phyloP scores from a whole-genome alignment of 2,888 invertebrate genomes.

The Hypena proboscidalis region DNA sequence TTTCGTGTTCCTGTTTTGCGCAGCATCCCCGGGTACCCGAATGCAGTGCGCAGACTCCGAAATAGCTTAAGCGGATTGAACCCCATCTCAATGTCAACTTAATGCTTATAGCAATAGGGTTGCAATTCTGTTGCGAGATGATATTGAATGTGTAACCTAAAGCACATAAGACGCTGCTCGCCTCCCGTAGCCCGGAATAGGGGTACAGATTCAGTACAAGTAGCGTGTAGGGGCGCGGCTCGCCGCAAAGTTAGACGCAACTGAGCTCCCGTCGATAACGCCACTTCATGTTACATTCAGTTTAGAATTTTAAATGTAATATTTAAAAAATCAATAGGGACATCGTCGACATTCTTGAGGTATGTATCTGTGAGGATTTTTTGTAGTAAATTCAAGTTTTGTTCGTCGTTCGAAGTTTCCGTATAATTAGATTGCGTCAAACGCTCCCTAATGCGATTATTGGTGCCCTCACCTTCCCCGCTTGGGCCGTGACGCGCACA shows the following conservation, averaged over 20 bases:
- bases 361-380: conserved; percentile 52
- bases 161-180: conserved; percentile 44
- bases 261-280: conserved; percentile 78
- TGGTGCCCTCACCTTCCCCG: conserved; percentile 58
- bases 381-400: conserved; percentile 21
- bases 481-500: conserved; percentile 64
- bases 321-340: conserved; percentile 32
- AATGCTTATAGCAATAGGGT: conserved; percentile 35
- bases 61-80: conserved; percentile 55
- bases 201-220: conserved; percentile 85
- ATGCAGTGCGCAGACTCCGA: conserved; percentile 80
- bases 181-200: conserved; percentile 82
- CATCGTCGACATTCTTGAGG: conserved; percentile 44
- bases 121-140: conserved; percentile 27
- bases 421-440: conserved; percentile 71
- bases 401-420: conserved; percentile 42
- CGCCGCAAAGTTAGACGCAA: conserved; percentile 85
- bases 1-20: conserved; percentile 86
- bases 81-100: conserved; percentile 40
- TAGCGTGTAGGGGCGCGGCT: conserved; percentile 85
- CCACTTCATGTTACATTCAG: conserved; percentile 66
- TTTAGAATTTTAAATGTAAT: conserved; percentile 56
- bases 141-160: conserved; percentile 48
- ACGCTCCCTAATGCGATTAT: conserved; percentile 69
- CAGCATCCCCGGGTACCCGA: conserved; percentile 85